Percentiles rank a stretch among this genome's conserved stretches.
Conservation (phyloP, 2,113 vertebrate genomes). For the Tursiops truncatus region DNA sequence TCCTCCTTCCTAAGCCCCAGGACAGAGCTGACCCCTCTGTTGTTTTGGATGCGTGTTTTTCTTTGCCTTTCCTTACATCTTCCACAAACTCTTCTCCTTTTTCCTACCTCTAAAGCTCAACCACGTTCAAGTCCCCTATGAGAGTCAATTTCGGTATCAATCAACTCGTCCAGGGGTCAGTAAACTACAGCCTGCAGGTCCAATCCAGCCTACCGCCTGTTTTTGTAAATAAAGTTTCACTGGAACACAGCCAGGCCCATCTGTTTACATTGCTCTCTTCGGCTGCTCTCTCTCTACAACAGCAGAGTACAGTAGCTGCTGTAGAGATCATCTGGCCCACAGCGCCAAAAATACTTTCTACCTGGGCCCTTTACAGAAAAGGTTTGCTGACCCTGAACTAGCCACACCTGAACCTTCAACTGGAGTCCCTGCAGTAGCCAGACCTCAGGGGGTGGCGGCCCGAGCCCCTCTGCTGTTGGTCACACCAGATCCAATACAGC, state of each 20-base stretch:
- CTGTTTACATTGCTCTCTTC: too few species aligned
- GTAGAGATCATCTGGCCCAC: background rate
- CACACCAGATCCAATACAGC: background rate
- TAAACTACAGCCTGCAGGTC: background rate
- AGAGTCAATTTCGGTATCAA: background rate
- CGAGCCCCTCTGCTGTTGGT: accelerated
- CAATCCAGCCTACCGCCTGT: background rate
- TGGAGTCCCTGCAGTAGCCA: background rate
- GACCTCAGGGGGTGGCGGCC: background rate
- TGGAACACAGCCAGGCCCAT: background rate
- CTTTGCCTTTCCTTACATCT: background rate
- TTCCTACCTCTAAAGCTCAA: background rate
- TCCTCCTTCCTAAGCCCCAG: background rate
- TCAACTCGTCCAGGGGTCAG: background rate
- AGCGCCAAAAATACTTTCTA: background rate
- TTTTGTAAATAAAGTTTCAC: background rate
- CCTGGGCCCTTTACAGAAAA: background rate
- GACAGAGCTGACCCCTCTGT: background rate
- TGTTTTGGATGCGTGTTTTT: background rate
- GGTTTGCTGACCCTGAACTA: background rate
- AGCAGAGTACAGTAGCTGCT: background rate
- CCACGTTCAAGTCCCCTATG: background rate
- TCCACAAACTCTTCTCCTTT: background rate
- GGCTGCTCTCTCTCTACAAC: background rate
- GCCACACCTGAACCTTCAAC: background rate